These are phyloP conservation scores for Halictus rubicundus DNA, from an alignment of 1,140 invertebrate genomes.

Conservation along the genomic window DNA sequence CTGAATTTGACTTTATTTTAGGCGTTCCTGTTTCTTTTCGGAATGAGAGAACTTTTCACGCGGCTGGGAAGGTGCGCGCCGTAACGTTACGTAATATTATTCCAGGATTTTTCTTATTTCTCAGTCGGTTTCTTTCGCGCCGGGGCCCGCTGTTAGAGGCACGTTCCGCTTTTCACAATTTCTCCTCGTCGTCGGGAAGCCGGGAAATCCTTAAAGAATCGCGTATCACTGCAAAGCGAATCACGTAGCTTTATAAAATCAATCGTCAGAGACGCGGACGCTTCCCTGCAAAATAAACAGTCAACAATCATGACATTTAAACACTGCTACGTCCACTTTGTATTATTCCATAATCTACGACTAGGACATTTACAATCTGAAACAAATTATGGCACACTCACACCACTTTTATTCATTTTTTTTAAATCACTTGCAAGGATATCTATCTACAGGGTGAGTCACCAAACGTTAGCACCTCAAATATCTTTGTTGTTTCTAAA, in stretches of 20 bases:
- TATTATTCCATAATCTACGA: not conserved
- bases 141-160: not conserved
- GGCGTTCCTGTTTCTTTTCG: conserved; percentile 31
- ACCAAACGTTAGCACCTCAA: too few relatives aligned
- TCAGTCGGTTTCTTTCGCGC: not conserved
- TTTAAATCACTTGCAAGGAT: too few relatives aligned
- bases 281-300: not conserved
- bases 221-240: not conserved
- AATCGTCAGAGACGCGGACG: not conserved
- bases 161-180: conserved; percentile 17
- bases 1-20: conserved; percentile 38
- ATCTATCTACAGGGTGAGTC: too few relatives aligned
- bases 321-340: not conserved
- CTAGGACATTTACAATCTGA: not conserved
- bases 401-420: too few relatives aligned
- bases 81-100: conserved; percentile 59
- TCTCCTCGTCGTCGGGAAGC: not conserved
- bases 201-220: conserved; percentile 21
- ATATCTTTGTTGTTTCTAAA: too few relatives aligned
- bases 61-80: conserved; percentile 25
- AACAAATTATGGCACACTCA: too few relatives aligned
- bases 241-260: not conserved
- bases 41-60: conserved; percentile 60
- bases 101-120: conserved; percentile 43
- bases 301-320: not conserved